Conservation (phyloP, 2,888 invertebrate genomes). For the Scrobipalpa costella region DNA sequence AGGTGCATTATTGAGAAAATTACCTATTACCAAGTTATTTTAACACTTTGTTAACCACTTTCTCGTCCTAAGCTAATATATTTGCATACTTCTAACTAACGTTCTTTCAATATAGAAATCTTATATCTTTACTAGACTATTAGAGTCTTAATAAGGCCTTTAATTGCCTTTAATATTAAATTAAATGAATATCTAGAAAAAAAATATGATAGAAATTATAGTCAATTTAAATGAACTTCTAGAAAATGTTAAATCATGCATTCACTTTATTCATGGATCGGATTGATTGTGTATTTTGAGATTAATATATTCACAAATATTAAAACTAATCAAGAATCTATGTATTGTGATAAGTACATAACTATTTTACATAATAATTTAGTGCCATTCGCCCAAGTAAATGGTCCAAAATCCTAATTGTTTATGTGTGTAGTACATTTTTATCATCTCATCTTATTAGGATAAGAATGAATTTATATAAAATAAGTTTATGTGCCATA, state of each 20-base stretch:
- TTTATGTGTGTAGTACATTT: neutral
- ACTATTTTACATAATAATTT: neutral
- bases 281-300: conserved; percentile 22
- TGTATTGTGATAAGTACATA: neutral
- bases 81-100: no score
- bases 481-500: conserved; percentile 55
- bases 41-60: neutral
- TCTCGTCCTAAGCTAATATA: neutral
- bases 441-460: conserved; percentile 12
- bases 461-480: conserved; percentile 31
- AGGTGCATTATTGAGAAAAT: neutral
- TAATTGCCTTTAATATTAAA: conserved; percentile 8
- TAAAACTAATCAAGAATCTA: neutral
- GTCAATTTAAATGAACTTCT: conserved; percentile 14
- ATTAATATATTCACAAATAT: conserved; percentile 17
- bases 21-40: neutral
- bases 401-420: neutral
- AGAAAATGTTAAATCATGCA: neutral
- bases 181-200: conserved; percentile 13
- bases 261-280: conserved; percentile 9
- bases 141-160: neutral
- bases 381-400: neutral
- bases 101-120: no score
- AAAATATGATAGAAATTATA: conserved; percentile 8
- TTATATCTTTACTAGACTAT: neutral